Percentiles rank a stretch among this genome's conserved stretches.
These are phyloP conservation scores for Drosophila neutralis DNA, from an alignment of 2,888 invertebrate genomes.

Conservation along the genomic window DNA sequence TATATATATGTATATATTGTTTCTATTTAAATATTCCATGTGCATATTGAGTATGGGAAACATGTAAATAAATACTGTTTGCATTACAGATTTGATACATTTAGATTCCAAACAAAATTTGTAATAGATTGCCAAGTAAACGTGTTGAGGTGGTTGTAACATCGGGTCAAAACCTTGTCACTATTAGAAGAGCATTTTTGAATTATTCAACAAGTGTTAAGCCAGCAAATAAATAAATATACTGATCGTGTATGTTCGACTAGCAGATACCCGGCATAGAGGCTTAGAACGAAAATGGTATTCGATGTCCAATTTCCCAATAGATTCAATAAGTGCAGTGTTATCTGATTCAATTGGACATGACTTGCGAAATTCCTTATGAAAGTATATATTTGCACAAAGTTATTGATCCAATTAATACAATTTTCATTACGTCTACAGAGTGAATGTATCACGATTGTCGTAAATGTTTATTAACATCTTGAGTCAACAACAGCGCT, in stretches of 20 bases:
- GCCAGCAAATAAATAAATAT: background rate
- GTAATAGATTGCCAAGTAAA: background rate
- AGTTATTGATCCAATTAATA: background rate
- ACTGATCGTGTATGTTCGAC: background rate
- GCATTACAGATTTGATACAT: background rate
- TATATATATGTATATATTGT: background rate
- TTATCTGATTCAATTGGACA: background rate
- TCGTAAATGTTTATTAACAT: constrained; percentile 32
- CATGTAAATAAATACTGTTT: constrained; percentile 1
- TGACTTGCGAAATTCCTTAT: background rate
- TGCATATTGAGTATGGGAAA: background rate
- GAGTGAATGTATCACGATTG: constrained; percentile 5
- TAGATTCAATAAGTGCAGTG: background rate
- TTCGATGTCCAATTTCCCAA: background rate
- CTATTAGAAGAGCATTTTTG: constrained; percentile 11
- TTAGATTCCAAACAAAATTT: constrained; percentile 4
- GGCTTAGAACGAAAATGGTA: background rate
- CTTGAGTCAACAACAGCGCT: constrained; percentile 35
- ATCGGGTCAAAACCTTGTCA: constrained; percentile 10
- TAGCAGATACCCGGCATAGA: background rate
- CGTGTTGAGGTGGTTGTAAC: constrained; percentile 8
- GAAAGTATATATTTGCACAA: background rate
- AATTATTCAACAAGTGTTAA: constrained; percentile 30
- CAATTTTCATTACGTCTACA: background rate
- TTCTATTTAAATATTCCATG: background rate